phyloP scores from a whole-genome alignment of 2,113 vertebrate genomes.

The Chaetops frenatus region DNA sequence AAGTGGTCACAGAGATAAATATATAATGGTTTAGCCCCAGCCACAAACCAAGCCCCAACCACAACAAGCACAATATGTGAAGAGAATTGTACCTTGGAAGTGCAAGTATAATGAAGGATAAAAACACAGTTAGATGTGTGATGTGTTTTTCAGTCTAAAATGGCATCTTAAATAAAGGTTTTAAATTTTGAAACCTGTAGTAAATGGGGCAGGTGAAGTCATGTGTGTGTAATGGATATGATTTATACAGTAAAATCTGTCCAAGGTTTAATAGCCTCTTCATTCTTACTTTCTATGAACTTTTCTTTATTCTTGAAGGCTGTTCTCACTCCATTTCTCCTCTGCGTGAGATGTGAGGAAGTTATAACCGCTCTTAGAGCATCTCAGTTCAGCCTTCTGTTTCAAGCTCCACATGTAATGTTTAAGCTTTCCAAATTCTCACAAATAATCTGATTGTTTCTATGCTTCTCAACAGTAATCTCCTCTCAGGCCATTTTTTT shows the following conservation, averaged over 20 bases:
- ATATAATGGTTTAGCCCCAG: not conserved
- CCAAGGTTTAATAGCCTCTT: not conserved
- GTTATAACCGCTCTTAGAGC: not conserved
- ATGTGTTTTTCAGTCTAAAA: not conserved
- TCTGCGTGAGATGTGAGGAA: not conserved
- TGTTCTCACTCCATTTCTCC: not conserved
- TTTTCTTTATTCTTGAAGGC: not conserved
- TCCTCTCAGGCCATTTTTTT: not conserved
- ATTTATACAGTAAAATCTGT: not conserved
- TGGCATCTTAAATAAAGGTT: not conserved
- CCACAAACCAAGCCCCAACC: not conserved
- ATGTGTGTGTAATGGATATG: not conserved
- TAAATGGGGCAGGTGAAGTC: not conserved
- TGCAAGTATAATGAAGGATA: not conserved
- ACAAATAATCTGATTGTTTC: not conserved
- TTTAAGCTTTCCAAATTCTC: not conserved
- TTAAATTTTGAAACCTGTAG: not conserved
- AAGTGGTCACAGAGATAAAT: not conserved
- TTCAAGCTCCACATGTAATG: not conserved
- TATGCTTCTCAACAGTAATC: not conserved
- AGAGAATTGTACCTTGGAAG: not conserved
- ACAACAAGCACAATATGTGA: fast-evolving
- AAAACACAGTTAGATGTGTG: not conserved
- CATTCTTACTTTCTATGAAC: not conserved
- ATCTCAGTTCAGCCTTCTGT: not conserved